Evolutionary conservation across 1,140 invertebrate genomes (phyloP).

Genomic region (Drosophila serrata): DNA sequence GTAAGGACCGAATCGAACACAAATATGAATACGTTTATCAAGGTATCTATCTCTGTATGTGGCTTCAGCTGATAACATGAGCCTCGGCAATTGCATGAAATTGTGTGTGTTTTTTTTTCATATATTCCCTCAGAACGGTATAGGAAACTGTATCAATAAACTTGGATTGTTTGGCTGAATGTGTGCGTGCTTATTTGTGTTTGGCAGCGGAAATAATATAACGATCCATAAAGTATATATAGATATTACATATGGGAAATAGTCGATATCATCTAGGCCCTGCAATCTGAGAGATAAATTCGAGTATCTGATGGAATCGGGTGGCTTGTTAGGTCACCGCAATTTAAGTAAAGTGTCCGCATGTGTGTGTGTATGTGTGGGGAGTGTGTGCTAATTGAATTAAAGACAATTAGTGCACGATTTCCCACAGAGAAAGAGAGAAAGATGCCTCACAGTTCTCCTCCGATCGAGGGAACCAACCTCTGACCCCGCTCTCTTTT

Average conservation of each 20-base stretch:
- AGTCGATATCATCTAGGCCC: constrained; percentile 16
- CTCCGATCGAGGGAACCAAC: constrained; percentile 27
- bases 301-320: constrained; percentile 36
- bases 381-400: constrained; percentile 62
- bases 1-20: constrained; percentile 41
- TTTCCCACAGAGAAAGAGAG: constrained; percentile 16
- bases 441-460: constrained; percentile 15
- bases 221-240: constrained; percentile 28
- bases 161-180: constrained; percentile 41
- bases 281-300: constrained; percentile 21
- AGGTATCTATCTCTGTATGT: constrained; percentile 25
- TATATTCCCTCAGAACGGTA: constrained; percentile 49
- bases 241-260: constrained; percentile 18
- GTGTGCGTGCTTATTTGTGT: constrained; percentile 23
- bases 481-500: constrained; percentile 23
- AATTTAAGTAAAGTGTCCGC: constrained; percentile 62
- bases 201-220: constrained; percentile 43
- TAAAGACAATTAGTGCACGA: constrained; percentile 67
- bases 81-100: constrained; percentile 62
- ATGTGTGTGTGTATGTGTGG: constrained; percentile 1
- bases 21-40: constrained; percentile 32
- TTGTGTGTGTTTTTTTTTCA: constrained; percentile 36
- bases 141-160: constrained; percentile 47
- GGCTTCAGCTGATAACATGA: constrained; percentile 55
- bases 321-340: constrained; percentile 35